Base-by-base conservation (phyloP, 2,888 invertebrate species). In the Trachelus stipa region DNA sequence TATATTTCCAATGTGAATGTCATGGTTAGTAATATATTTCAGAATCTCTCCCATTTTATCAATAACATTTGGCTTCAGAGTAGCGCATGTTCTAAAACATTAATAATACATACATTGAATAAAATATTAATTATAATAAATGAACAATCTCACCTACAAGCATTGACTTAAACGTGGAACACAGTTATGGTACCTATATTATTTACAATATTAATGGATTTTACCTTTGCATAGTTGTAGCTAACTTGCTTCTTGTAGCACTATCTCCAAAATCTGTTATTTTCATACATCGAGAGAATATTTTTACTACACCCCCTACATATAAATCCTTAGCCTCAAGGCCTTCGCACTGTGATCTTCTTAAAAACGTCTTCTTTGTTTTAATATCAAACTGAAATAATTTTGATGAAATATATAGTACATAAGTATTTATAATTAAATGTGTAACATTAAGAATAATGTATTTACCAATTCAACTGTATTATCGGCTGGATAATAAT, bases 51-150 rank as follows among this genome's bases (percentile, higher is more conserved):
- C 97, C 82, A 95, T 93, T 88, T 94, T 94, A 33, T 93, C 92
- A 34, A 95, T 92, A 12, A 94, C 94, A 79, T 95, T 92, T 12
- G 97, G 96, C 90, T 97, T 97, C 12, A 98, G 92, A 83, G 98
- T 91, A 4, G 94, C 95, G 91, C 97, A 95, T 1, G 97, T 96
- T 85, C 96, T 96, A 86, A 40, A 92, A 92, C 23, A 56, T 9
- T 23, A 23, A 23, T 56, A 56, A 56, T 56, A 56, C 1, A 56
- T 9, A 23, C 9, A 56, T 56, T 9, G 40, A 40, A 4, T 40
- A 6, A 40, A 56, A 56, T 56, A 23, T 56, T 15, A 56, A 56
- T 56, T 56, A 1, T 56, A 56, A 40, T 40, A 15, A 40, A 40
- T 15, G 4, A 40, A 12, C 15, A 40, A 40, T 15, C 15, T 40